Evolutionary conservation across 2,888 invertebrate genomes (phyloP).

Genomic region (Drosophila nr. fundita): DNA sequence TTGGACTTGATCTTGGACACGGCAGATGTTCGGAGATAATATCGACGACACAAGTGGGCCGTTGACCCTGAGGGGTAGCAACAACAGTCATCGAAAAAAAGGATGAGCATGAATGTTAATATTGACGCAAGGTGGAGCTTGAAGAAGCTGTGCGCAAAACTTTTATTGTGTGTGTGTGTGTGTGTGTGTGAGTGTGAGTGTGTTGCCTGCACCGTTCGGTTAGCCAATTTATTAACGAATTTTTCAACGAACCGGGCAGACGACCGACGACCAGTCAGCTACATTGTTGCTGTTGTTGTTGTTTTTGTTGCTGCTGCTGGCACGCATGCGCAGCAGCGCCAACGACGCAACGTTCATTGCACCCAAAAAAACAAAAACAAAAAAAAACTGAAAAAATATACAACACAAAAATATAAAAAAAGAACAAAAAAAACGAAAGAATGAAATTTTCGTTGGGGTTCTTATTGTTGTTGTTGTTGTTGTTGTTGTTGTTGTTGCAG

Average conservation of each 20-base stretch:
- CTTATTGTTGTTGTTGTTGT: slow-evolving; percentile 34
- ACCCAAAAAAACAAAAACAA: slow-evolving; percentile 60
- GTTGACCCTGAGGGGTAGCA: slow-evolving; percentile 72
- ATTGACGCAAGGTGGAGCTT: slow-evolving; percentile 75
- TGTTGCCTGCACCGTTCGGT: slow-evolving; percentile 42
- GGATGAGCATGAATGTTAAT: slow-evolving; percentile 77
- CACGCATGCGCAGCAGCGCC: slow-evolving; percentile 76
- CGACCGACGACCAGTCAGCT: slow-evolving; percentile 34
- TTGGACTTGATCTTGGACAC: slow-evolving; percentile 37
- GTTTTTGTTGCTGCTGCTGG: slow-evolving; percentile 44
- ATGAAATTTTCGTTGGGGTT: slow-evolving; percentile 73
- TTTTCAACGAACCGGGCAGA: slow-evolving; percentile 59
- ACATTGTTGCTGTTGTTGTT: slow-evolving; percentile 39
- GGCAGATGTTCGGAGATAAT: slow-evolving; percentile 72
- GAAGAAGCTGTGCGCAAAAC: slow-evolving; percentile 20
- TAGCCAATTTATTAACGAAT: slow-evolving; percentile 76
- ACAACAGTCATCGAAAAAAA: slow-evolving; percentile 34
- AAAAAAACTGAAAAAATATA: slow-evolving; percentile 16
- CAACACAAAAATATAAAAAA: slow-evolving; percentile 35
- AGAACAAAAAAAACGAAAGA: slow-evolving; percentile 66
- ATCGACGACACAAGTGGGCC: slow-evolving; percentile 65
- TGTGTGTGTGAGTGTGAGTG: not conserved
- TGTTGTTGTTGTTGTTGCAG: slow-evolving; percentile 37
- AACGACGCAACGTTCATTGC: slow-evolving; percentile 75
- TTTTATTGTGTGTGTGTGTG: not conserved